phyloP scores from a whole-genome alignment of 64 coral and sea anemone genomes.

The Hydrozoanthus tunicans region DNA sequence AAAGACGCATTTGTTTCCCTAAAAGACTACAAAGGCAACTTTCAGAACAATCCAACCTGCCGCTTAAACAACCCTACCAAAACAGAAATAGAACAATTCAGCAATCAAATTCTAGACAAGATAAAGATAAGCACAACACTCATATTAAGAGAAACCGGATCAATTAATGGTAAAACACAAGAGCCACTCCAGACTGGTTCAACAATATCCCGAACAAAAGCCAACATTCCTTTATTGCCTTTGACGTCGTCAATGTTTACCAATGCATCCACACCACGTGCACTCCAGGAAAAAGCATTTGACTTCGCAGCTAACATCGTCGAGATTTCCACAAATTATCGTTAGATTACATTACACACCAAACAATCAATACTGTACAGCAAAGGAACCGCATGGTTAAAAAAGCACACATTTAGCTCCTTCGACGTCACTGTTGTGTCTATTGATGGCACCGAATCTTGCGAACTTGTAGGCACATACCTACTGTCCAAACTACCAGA shows the following conservation, averaged over 20 bases:
- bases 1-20: conserved; percentile 27
- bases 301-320: not conserved
- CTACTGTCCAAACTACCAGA: not conserved
- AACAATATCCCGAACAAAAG: not conserved
- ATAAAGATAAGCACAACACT: conserved; percentile 27
- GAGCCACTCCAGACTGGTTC: not conserved
- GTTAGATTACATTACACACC: not conserved
- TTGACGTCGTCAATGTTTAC: not conserved
- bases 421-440: not conserved
- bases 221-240: conserved; percentile 7
- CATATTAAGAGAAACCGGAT: conserved; percentile 5
- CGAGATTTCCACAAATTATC: not conserved
- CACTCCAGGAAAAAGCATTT: not conserved
- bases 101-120: conserved; percentile 29
- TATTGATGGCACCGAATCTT: not conserved
- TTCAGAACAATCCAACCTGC: conserved; percentile 25
- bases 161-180: conserved; percentile 31
- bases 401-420: conserved; percentile 1
- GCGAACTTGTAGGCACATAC: not conserved
- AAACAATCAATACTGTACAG: conserved; percentile 2
- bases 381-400: not conserved
- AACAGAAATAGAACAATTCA: not conserved
- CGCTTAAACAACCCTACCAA: not conserved
- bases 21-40: conserved; percentile 55
- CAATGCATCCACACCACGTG: not conserved